phyloP scores from a whole-genome alignment of 2,113 vertebrate species.

The Onychorhynchus coronatus region DNA sequence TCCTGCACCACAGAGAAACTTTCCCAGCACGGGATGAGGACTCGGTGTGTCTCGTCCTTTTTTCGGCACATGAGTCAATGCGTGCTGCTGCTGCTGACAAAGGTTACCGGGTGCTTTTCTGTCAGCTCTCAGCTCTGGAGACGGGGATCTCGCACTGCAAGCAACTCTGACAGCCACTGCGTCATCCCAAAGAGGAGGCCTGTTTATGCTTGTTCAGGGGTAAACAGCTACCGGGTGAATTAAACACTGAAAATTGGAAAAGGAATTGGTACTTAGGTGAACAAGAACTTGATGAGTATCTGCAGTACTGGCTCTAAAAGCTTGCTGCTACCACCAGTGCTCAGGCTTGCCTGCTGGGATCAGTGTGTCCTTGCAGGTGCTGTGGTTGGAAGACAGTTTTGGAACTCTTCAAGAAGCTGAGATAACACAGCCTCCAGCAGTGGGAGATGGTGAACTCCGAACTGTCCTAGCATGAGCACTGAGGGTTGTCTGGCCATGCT shows the following conservation, averaged over 20 bases:
- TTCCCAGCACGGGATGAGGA: accelerated
- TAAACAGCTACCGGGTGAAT: not conserved
- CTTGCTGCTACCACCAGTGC: not conserved
- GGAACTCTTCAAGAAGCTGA: not conserved
- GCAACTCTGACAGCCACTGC: not conserved
- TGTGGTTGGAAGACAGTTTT: not conserved
- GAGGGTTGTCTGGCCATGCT: not conserved
- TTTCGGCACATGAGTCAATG: not conserved
- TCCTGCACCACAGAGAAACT: accelerated
- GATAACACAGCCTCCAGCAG: not conserved
- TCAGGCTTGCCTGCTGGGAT: not conserved
- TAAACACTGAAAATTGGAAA: not conserved
- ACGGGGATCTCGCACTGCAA: not conserved
- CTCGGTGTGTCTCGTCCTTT: accelerated
- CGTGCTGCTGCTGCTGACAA: not conserved
- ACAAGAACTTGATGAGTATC: not conserved
- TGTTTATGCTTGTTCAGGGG: not conserved
- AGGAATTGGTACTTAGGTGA: not conserved
- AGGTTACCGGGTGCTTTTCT: accelerated
- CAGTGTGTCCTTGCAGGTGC: not conserved
- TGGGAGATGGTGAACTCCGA: not conserved
- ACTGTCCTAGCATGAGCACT: not conserved
- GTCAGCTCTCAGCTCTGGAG: not conserved
- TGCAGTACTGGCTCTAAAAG: not conserved
- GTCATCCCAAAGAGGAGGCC: not conserved